Base-by-base conservation (phyloP, 1,140 invertebrate species). In the Caenorhabditis brenneri region DNA sequence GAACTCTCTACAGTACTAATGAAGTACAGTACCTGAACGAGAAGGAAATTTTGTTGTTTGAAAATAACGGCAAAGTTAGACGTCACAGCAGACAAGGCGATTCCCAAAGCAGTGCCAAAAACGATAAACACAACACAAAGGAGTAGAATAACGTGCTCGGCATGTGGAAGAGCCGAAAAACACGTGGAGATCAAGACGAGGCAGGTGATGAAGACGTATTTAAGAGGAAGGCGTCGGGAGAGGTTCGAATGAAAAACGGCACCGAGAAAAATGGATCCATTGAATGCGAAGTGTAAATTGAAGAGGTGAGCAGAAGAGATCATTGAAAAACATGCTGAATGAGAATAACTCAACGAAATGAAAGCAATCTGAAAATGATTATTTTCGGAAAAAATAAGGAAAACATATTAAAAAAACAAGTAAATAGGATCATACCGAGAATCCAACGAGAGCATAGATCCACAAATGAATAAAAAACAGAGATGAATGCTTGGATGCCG, bases 241-340 rank as follows among this genome's bases (percentile, higher is more conserved):
- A 74, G 36, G 46, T 74, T 74, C n/a, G 65, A 74, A 42, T 74
- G 65, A 10, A 74, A 39, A 24, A 74, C 65, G 4, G 65, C 65
- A 9, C 65, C 65, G 4, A 74, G 36, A 24, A 74, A 74, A 2
- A 74, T 74, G 27, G 65, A 39, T 24, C 65, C 65, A 24, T 74
- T 74, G 65, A 74, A 74, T 74, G 65, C 36, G n/a, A 74, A 74
- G 24, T 74, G 65, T 24, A 74, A 74, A 27, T 74, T 39, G 36
- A 74, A 74, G n/a, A 74, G 65, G 27, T 74, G 65, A 24, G 65
- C 65, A 0, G 65, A 42, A 9, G 65, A 74, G 15, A 74, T 74
- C 33, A 74, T 46, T 22, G 65, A 74, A 42, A 42, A 74, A 27
- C 65, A 74, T n/a, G 65, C 65, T 7, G 65, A 74, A 15, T 74